Conservation (phyloP, 2,113 vertebrate genomes). For the Corythornis madagascariensis region DNA sequence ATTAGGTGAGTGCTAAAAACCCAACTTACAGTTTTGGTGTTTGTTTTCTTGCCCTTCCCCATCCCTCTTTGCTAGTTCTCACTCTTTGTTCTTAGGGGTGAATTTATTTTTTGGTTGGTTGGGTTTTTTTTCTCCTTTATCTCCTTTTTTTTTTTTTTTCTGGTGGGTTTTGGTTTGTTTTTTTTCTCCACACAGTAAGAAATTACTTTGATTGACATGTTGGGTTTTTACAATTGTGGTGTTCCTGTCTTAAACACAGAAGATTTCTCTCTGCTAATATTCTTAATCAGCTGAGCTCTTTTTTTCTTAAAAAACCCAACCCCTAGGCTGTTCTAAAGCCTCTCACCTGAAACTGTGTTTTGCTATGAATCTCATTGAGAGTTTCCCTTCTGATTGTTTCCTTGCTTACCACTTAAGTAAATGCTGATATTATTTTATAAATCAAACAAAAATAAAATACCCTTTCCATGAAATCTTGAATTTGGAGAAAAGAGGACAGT, state of each 20-base stretch:
- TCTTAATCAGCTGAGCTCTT: not conserved
- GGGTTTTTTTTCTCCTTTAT: no score
- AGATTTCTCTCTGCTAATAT: slow-evolving; percentile 24
- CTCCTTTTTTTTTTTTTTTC: no score
- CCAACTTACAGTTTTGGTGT: not conserved
- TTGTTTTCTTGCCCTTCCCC: slow-evolving; percentile 31
- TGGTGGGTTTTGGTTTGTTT: not conserved
- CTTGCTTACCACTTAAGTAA: not conserved
- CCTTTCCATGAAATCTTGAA: not conserved
- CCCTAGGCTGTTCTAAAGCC: not conserved
- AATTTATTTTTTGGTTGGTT: not conserved
- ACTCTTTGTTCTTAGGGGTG: not conserved
- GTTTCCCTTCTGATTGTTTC: not conserved
- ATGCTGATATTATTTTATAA: not conserved
- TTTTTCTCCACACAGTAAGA: not conserved
- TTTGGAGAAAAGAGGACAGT: slow-evolving; percentile 10
- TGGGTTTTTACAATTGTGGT: slow-evolving; percentile 47
- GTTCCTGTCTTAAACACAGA: not conserved
- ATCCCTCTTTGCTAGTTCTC: not conserved
- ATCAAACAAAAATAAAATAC: not conserved
- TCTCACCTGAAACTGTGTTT: not conserved
- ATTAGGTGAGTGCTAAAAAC: slow-evolving; percentile 68
- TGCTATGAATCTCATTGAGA: not conserved
- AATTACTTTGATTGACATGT: not conserved
- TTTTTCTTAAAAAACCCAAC: not conserved